Base-by-base conservation (phyloP, 92 coral and sea anemone species). In the Epizoanthus illoricatus region DNA sequence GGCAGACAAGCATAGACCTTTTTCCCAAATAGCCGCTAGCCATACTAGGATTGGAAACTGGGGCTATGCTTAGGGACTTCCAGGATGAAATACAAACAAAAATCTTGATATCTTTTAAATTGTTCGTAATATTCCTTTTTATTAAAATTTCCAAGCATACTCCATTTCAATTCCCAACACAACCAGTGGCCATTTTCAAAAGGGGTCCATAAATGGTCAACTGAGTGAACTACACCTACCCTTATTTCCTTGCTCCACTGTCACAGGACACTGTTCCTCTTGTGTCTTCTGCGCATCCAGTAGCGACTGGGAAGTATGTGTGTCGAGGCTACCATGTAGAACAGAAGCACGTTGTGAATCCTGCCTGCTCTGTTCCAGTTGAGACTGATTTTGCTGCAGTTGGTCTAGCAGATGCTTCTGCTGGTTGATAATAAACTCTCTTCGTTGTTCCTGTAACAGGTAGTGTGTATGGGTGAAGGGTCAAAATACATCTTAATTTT, bases 371-470 rank as follows among this genome's bases (percentile, higher is more conserved):
- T 68, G 79, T 58, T 78, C 81, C 55, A 81, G 60, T 8, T 73
- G 80, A 49, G 28, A 74, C 16, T 81, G 73, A 17, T 76, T 69
- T 74, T 87, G 90, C 81, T 86, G 92, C 52, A 84, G 81, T 43
- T 85, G 87, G 89, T 88, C 80, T 71, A 85, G 80, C 57, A 93
- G 61, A 54, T 90, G 87, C 67, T 89, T 91, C 79, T 94, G 97
- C 63, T 92, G 94, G 69, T 76, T 88, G 58, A 92, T 75, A 33
- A 93, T 72, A 41, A 94, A 85, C 76, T 92, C 94, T 57, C 86
- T 89, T 56, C 97, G 85, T 76, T 94, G 98, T 60, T 89, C 94
- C 94, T 90, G 73, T 0, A 82, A 60, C 17, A 76, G 41, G 8
- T 39, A 58, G 74, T 28, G 39, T 7, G 13, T 4, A 45, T 5